Base-by-base conservation (phyloP, 2,113 vertebrate genomes). In the Anser cygnoides region DNA sequence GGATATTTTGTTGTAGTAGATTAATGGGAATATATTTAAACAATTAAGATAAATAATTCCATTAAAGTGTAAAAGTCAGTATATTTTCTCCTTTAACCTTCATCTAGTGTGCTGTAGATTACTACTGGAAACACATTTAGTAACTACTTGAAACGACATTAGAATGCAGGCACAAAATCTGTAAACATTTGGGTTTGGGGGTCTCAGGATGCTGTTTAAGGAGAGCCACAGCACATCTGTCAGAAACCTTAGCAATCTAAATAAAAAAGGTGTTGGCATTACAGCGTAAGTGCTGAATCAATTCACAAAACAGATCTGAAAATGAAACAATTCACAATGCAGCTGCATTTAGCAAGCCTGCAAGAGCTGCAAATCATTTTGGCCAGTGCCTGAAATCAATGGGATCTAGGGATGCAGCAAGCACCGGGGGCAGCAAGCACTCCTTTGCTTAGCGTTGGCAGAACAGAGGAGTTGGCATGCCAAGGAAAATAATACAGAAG, bases 11-110 rank as follows among this genome's bases (percentile, higher is more conserved):
- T 26, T 54, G 79, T 49, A 41, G 77, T 52, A 77, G 65, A 95
- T 91, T 85, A 96, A 95, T 91, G 54, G 68, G 23, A 59, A 73
- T 65, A 46, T 39, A 93, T 39, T 84, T 86, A 67, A 61, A 50
- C 17, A 81, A 68, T 12, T 1, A 39, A 87, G 89, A 90, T 92
- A 81, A 76, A 82, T 92, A 93, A 68, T 74, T 91, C 67, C 9
- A 65, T 52, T 85, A 54, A 80, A 73, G 65, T 62, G 43, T 41
- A 26, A 28, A 81, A 58, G 65, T 65, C 62, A 31, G 16, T n/a
- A 59, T 61, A 37, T 77, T 82, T 89, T 88, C 55, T 68, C 46
- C 78, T 73, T 63, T 55, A 21, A 16, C 41, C 39, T 14, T 5
- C 63, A 54, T 21, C 7, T 20, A 55, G 21, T 3, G 25, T 49